Evolutionary conservation across 2,113 vertebrate species (phyloP).

Genomic region (Corythornis madagascariensis): DNA sequence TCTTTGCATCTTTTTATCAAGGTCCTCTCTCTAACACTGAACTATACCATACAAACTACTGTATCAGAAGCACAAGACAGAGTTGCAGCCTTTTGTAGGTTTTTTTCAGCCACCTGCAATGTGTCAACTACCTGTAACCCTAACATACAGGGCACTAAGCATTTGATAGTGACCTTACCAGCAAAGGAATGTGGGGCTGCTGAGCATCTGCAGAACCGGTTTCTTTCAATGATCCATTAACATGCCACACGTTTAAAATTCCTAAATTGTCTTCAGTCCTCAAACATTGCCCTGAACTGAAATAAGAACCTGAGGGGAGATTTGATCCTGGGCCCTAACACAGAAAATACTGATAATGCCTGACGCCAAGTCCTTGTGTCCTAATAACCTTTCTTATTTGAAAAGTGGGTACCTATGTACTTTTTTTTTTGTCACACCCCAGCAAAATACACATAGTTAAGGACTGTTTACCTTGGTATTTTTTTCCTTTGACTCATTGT

Average conservation of each 20-base stretch:
- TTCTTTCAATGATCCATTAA: slow-evolving; percentile 44
- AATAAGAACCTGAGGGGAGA: slow-evolving; percentile 17
- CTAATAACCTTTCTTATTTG: slow-evolving; percentile 40
- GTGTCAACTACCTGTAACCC: background rate
- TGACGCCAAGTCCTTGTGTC: slow-evolving; percentile 8
- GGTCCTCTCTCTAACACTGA: background rate
- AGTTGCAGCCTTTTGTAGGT: background rate
- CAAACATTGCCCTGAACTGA: background rate
- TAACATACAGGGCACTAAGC: background rate
- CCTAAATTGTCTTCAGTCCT: background rate
- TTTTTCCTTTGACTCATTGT: slow-evolving; percentile 6
- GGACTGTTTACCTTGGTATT: slow-evolving; percentile 3
- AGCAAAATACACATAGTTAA: slow-evolving; percentile 40
- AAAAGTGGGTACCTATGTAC: slow-evolving; percentile 24
- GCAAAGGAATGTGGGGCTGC: slow-evolving; percentile 34
- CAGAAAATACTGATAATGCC: slow-evolving; percentile 33
- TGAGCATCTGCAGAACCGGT: slow-evolving; percentile 13
- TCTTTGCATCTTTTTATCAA: background rate
- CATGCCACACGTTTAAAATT: slow-evolving; percentile 35
- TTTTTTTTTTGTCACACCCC: slow-evolving; percentile 31
- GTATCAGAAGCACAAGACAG: background rate
- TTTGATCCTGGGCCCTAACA: background rate
- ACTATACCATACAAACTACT: background rate
- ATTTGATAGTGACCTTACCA: slow-evolving; percentile 45
- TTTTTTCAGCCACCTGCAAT: background rate